Conservation (phyloP, 2,888 invertebrate genomes). For the Chydorus sphaericus region DNA sequence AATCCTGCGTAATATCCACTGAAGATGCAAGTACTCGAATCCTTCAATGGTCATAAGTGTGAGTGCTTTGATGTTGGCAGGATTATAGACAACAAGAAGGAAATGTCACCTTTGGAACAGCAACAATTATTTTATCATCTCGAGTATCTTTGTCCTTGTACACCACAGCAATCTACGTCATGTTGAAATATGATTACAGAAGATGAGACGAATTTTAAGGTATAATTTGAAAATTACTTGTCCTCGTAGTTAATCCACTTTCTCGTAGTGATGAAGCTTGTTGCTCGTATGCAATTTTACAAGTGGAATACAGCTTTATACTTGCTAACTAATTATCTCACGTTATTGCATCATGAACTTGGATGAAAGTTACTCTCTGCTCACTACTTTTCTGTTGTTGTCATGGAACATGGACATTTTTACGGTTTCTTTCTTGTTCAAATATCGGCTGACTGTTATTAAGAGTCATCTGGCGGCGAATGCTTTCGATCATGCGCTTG, state of each 20-base stretch:
- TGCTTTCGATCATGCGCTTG: too few species aligned
- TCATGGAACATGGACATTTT: too few species aligned
- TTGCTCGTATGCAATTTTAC: conserved; percentile 25
- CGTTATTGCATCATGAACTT: too few species aligned
- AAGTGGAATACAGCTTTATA: too few species aligned
- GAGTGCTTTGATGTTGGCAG: conserved; percentile 89
- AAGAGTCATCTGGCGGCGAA: too few species aligned
- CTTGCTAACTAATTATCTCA: too few species aligned
- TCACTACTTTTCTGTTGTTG: too few species aligned
- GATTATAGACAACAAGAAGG: conserved; percentile 57
- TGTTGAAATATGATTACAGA: not conserved
- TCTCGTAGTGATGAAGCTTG: conserved; percentile 63
- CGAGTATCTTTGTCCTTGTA: conserved; percentile 88
- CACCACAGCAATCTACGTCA: conserved; percentile 82
- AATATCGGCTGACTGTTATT: too few species aligned
- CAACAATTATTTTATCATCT: conserved; percentile 71
- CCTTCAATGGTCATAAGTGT: conserved; percentile 88
- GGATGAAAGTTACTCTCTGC: too few species aligned
- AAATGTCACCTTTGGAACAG: conserved; percentile 72
- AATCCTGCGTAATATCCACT: conserved; percentile 92
- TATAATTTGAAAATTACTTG: conserved; percentile 44
- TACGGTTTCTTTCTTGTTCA: too few species aligned
- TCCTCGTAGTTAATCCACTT: conserved; percentile 93
- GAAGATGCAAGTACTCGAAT: conserved; percentile 81
- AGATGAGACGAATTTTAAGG: not conserved